Evolutionary conservation across 2,888 invertebrate genomes (phyloP).

Genomic region (Metalampra italica): DNA sequence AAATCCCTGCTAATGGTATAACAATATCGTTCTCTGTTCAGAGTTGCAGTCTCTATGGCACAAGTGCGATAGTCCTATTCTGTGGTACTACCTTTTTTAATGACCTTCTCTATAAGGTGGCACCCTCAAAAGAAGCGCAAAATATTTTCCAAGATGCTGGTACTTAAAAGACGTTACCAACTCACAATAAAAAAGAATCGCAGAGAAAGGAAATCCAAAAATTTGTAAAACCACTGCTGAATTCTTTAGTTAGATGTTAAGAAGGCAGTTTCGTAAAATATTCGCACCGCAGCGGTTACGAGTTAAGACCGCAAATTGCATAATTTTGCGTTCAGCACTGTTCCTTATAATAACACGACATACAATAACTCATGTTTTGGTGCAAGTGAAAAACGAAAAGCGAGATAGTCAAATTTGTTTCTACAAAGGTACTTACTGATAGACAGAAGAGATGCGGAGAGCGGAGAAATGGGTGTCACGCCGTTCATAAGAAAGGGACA

Average conservation of each 20-base stretch:
- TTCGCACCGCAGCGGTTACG: constrained; percentile 10
- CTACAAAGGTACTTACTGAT: background rate
- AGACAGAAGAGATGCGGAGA: too few relatives aligned
- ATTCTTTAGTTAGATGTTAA: background rate
- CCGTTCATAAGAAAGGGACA: too few relatives aligned
- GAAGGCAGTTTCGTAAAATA: constrained; percentile 6
- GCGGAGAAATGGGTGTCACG: too few relatives aligned
- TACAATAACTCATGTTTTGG: constrained; percentile 40
- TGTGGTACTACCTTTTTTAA: too few relatives aligned
- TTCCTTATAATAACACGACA: constrained; percentile 61
- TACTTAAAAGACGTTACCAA: too few relatives aligned
- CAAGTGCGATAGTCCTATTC: too few relatives aligned
- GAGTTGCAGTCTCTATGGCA: too few relatives aligned
- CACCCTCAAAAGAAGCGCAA: too few relatives aligned
- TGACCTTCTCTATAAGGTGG: too few relatives aligned
- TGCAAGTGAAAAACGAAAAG: constrained; percentile 19
- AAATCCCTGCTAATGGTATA: too few relatives aligned
- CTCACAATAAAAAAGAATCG: background rate
- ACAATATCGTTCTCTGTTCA: too few relatives aligned
- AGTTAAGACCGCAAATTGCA: constrained; percentile 61
- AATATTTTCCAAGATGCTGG: too few relatives aligned
- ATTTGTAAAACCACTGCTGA: background rate
- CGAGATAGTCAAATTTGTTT: background rate
- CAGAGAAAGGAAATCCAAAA: background rate
- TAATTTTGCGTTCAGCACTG: constrained; percentile 54